These are phyloP conservation scores for Thinocorus orbignyianus DNA, from an alignment of 2,113 vertebrate genomes.

Conservation along the genomic window DNA sequence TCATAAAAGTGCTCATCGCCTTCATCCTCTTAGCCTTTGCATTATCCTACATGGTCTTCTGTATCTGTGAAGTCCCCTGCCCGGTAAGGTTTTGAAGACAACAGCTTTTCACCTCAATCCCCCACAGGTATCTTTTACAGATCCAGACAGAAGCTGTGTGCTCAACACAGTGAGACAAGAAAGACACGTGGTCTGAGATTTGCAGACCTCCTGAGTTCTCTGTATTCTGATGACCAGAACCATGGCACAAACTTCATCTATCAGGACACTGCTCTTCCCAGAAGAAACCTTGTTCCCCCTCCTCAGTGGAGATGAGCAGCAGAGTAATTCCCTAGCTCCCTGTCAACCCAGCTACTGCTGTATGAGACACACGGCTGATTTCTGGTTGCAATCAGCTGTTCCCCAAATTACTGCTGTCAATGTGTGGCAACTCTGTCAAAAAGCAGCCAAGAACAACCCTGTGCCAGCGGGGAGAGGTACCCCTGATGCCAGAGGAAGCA, in stretches of 20 bases:
- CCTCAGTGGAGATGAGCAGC: not conserved
- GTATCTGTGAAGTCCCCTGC: constrained; percentile 20
- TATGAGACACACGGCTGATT: not conserved
- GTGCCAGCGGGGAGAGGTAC: not conserved
- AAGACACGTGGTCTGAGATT: not conserved
- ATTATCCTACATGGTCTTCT: not conserved
- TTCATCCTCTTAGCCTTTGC: not conserved
- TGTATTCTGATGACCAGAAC: too few species aligned
- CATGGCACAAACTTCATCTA: not conserved
- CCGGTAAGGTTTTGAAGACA: constrained; percentile 30
- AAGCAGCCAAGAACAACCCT: not conserved
- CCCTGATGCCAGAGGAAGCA: not conserved
- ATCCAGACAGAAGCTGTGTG: not conserved
- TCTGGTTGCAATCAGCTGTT: not conserved
- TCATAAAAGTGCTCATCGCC: not conserved
- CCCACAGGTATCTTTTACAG: too few species aligned
- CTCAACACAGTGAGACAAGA: not conserved
- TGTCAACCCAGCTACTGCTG: not conserved
- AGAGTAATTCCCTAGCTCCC: not conserved
- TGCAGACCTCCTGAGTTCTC: not conserved
- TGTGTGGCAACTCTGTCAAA: not conserved
- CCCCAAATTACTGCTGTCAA: not conserved
- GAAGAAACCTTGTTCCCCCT: not conserved
- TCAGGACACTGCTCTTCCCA: not conserved
- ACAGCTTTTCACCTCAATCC: not conserved